A percentile compares a stretch with the other conserved stretches of the same genome.
Conservation (phyloP, 2,113 vertebrate genomes). For the Arizona elegans region DNA sequence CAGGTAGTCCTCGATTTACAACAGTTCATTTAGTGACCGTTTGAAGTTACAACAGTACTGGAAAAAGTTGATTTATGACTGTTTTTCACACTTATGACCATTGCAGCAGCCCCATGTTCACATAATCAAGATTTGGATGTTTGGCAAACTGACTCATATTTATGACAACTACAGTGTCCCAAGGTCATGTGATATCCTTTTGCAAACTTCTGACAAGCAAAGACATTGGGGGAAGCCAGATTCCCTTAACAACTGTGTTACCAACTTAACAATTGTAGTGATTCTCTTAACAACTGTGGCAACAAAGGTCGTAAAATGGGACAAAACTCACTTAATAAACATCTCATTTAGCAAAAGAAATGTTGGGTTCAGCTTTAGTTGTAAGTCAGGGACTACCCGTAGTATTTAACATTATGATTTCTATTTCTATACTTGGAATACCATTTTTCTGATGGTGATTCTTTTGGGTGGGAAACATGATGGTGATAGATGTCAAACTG, state of each 20-base stretch:
- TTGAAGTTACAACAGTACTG: too few species aligned
- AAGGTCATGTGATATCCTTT: not conserved
- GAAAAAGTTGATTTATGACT: too few species aligned
- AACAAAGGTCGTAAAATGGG: not conserved
- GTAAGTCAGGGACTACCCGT: not conserved
- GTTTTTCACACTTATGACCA: too few species aligned
- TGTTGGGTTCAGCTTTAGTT: not conserved
- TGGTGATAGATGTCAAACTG: constrained; percentile 39
- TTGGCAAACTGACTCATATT: too few species aligned
- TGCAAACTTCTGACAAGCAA: not conserved
- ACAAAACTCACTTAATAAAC: not conserved
- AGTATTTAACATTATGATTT: not conserved
- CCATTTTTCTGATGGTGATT: constrained; percentile 7
- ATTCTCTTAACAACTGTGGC: not conserved
- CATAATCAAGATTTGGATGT: too few species aligned
- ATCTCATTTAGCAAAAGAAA: not conserved
- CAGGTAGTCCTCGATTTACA: not conserved
- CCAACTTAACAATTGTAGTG: not conserved
- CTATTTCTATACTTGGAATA: not conserved
- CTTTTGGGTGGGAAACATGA: constrained; percentile 34
- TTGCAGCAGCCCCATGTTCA: too few species aligned
- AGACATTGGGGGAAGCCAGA: not conserved
- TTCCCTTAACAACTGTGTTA: not conserved
- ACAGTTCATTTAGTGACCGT: too few species aligned
- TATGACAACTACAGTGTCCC: too few species aligned